These are phyloP conservation scores for Aphis gossypii DNA, from an alignment of 1,140 invertebrate species.

Conservation along the genomic window DNA sequence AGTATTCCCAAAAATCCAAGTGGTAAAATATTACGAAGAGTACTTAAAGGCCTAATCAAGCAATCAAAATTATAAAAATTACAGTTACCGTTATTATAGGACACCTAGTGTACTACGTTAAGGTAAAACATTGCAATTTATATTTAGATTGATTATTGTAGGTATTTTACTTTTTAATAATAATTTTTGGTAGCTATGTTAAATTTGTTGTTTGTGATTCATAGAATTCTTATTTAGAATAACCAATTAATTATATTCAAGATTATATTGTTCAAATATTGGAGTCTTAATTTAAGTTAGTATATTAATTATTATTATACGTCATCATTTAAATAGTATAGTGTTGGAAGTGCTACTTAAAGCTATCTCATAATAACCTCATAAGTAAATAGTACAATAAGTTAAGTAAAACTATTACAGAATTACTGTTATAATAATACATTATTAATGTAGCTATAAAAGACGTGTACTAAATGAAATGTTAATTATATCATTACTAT, in stretches of 20 bases:
- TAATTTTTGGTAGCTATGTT: neutral
- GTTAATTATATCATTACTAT: neutral
- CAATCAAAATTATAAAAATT: slow-evolving; percentile 47
- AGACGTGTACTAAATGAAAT: neutral
- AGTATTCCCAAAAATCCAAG: slow-evolving; percentile 77
- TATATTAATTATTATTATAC: no score
- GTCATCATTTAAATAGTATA: no score
- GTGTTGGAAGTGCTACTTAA: no score
- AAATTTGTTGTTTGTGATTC: neutral
- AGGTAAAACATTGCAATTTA: neutral
- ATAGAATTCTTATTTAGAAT: neutral
- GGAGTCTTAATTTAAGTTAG: neutral
- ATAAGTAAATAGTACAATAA: no score
- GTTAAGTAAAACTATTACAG: neutral
- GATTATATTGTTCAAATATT: neutral
- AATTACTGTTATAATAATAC: no score
- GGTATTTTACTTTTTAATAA: neutral
- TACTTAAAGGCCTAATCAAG: slow-evolving; percentile 65
- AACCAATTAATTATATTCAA: neutral
- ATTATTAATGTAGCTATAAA: neutral
- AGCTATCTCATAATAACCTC: no score
- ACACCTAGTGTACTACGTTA: neutral
- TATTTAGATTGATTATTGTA: neutral
- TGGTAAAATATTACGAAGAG: slow-evolving; percentile 77
- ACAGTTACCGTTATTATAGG: neutral